Evolutionary conservation across 2,797 vertebrate genomes (phyloP), one percentile per base, ranked within the genome.

Genomic region (Pseudomugil gertrudae): DNA sequence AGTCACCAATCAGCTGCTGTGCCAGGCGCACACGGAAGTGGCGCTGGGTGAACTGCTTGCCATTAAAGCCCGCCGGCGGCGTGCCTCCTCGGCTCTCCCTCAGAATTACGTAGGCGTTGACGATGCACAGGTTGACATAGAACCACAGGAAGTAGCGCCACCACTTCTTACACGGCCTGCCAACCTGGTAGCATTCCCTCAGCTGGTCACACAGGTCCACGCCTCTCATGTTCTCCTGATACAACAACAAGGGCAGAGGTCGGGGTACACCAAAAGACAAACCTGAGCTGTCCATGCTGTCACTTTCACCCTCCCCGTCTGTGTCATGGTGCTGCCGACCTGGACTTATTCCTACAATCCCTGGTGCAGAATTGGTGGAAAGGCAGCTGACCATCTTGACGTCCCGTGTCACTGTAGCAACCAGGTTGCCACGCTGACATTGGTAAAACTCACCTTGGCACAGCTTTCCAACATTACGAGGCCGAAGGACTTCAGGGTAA

Each of bases 101-200:
- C 83, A 93, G 87, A 63, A 95, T 80, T 53, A 95, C 81, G 79
- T 95, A 95, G 63, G 94, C 93, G 9, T 95, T 93, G 74, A 95
- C 94, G 14, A 95, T 94, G 85, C 93, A 95, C 72, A 95, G 79
- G 26, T 95, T 95, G 45, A 95, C 90, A 45, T 94, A 95, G 83
- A 95, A 95, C 95, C 95, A 95, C 80, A 95, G 83, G 68, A 95
- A 94, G 86, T 94, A 95, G 79, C 95, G 93, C 95, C 95, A 95
- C 95, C 95, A 95, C 86, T 94, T 95, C 83, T 94, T 95, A 45
- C 94, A 94, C 0, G 94, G 93, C 72, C 94, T 79, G 35, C 94
- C 95, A 0, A 95, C 94, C 79, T 94, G 94, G 86, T 95, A 95
- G 89, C 94, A 95, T 53, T 95, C 94, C 58, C 95, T 88, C 72